Evolutionary conservation across 2,797 vertebrate species (phyloP), one percentile per base, ranked within the genome.

Genomic region (Chelmon rostratus): DNA sequence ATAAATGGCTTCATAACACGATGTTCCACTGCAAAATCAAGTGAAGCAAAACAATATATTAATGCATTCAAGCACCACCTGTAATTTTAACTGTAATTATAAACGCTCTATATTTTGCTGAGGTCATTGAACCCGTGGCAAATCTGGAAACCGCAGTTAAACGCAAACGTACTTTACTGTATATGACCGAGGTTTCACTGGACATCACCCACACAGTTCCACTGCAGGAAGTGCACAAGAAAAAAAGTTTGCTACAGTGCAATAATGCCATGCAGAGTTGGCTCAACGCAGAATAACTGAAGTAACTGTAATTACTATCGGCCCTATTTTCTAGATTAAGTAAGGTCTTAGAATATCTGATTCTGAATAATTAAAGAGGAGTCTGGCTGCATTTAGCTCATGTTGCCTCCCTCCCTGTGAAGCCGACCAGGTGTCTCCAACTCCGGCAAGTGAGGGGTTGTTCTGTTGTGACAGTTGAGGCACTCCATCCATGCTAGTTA

Each of bases 401-500:
- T 57, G 16, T 42, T 61, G 35, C 49, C 33, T 54, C 46, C 42
- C 16, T 67, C 49, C 33, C 21, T 47, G 37, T 78, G 58, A 72
- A 68, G 61, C 73, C 23, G 46, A 77, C 78, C 91, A 93, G 92
- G 91, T 94, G 90, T 88, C 64, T 82, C 65, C 56, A 81, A n/a
- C 79, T 83, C 38, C 56, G 53, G 25, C 37, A 58, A 73, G 50
- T 23, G 62, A 75, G 66, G 69, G 87, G 84, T 66, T 79, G 89
- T 71, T 87, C 65, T 89, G 87, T 93, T 93, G 78, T 94, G 91
- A 92, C 92, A 91, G 68, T 31, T 71, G 72, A 76, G 52, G 44
- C 74, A 76, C 85, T 53, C 82, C 65, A 83, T 81, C 68, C 64
- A 59, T 23, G 47, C 56, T 64, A n/a, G 73, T 38, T 67, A 62